Evolutionary conservation across 2,888 invertebrate species (phyloP).

Genomic region (Heliconius ismenius): DNA sequence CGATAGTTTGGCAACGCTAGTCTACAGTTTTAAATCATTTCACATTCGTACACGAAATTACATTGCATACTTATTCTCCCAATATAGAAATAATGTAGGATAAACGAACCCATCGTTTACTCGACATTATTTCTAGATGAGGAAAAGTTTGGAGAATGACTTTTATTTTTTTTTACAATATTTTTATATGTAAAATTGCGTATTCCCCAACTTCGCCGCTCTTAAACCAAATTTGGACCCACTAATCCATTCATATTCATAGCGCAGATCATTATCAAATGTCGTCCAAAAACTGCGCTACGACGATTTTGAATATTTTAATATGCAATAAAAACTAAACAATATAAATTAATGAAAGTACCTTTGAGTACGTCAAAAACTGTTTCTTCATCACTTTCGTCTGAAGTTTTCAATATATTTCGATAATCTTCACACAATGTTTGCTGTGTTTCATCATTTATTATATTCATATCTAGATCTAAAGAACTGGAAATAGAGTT

Average conservation of each 20-base stretch:
- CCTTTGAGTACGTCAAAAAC: slow-evolving; percentile 65
- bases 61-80: too few species aligned
- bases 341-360: slow-evolving; percentile 44
- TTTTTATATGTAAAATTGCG: too few species aligned
- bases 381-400: slow-evolving; percentile 51
- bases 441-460: slow-evolving; percentile 55
- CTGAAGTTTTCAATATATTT: slow-evolving; percentile 53
- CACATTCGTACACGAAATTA: too few species aligned
- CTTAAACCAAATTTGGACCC: background rate
- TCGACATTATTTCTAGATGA: too few species aligned
- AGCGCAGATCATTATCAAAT: background rate
- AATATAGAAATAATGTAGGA: too few species aligned
- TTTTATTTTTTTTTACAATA: too few species aligned
- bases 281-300: background rate
- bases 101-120: too few species aligned
- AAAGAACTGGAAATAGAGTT: slow-evolving; percentile 56
- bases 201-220: too few species aligned
- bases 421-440: slow-evolving; percentile 67
- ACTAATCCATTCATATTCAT: too few species aligned
- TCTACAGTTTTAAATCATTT: too few species aligned
- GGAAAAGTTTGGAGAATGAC: too few species aligned
- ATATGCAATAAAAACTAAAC: background rate
- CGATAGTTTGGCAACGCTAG: too few species aligned
- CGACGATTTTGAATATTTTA: background rate
- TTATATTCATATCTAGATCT: slow-evolving; percentile 59